These are phyloP conservation scores for Apocheima hispidaria DNA, from an alignment of 2,888 invertebrate genomes.

Conservation along the genomic window DNA sequence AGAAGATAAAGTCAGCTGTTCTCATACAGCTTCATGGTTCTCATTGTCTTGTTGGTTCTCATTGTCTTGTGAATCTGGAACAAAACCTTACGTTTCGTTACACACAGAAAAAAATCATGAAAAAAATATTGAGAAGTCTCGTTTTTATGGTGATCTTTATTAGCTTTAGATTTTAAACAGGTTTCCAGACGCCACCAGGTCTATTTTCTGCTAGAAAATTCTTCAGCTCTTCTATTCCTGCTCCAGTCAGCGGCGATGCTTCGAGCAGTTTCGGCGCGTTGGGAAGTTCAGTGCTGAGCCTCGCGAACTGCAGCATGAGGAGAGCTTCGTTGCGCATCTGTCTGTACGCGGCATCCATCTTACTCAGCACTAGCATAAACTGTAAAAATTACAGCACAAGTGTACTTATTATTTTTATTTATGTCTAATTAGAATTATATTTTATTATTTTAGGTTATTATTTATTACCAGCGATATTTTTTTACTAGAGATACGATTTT, in stretches of 20 bases:
- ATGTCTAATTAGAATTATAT: no score
- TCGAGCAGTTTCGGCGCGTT: conserved; percentile 90
- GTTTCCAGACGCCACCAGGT: conserved; percentile 40
- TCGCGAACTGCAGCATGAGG: conserved; percentile 91
- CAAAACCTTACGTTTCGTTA: conserved; percentile 17
- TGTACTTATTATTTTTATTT: no score
- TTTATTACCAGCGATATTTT: no score
- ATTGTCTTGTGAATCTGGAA: conserved; percentile 11
- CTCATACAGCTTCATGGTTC: no score
- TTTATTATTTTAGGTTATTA: no score
- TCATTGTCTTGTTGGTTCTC: no score
- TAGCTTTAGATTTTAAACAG: conserved; percentile 5
- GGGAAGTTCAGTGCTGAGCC: conserved; percentile 89
- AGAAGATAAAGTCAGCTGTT: no score
- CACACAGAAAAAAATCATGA: conserved; percentile 8
- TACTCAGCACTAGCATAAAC: conserved; percentile 90
- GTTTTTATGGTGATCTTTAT: neutral
- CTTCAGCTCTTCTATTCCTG: conserved; percentile 89
- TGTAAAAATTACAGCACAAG: conserved; percentile 63
- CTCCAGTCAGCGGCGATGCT: conserved; percentile 90
- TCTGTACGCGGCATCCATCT: conserved; percentile 94
- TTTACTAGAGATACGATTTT: no score
- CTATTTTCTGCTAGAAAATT: conserved; percentile 60
- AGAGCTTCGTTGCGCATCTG: conserved; percentile 95
- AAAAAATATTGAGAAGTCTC: neutral